Percentiles rank a stretch among this genome's conserved stretches.
These are phyloP conservation scores for Anolis carolinensis DNA, from an alignment of 2,113 vertebrate species.

Conservation along the genomic window DNA sequence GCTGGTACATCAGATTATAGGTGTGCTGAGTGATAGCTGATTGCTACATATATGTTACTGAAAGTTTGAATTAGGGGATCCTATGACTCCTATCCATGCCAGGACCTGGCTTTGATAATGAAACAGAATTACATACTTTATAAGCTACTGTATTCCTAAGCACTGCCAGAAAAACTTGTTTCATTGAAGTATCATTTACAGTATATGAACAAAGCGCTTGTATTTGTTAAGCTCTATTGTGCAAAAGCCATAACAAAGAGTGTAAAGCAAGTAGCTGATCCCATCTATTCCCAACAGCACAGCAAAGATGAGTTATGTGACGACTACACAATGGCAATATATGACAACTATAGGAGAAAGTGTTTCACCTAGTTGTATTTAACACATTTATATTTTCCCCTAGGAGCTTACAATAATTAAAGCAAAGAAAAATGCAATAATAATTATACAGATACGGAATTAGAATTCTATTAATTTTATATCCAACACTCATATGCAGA, in stretches of 20 bases:
- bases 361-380: not conserved
- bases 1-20: not conserved
- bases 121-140: not conserved
- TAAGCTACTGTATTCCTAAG: not conserved
- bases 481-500: not conserved
- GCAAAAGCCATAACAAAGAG: not conserved
- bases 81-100: not conserved
- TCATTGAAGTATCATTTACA: not conserved
- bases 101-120: not conserved
- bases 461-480: not conserved
- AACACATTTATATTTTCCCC: not conserved
- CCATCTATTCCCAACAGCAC: not conserved
- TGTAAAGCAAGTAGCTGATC: not conserved
- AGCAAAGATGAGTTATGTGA: not conserved
- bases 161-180: not conserved
- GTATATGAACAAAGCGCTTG: constrained; percentile 1
- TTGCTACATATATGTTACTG: not conserved
- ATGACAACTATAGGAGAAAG: not conserved
- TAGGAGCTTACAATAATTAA: not conserved
- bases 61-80: not conserved
- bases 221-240: not conserved
- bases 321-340: not conserved
- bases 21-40: not conserved
- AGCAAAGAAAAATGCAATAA: not conserved
- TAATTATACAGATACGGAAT: not conserved